phyloP scores from a whole-genome alignment of 2,113 vertebrate genomes.

The Elachura formosa region DNA sequence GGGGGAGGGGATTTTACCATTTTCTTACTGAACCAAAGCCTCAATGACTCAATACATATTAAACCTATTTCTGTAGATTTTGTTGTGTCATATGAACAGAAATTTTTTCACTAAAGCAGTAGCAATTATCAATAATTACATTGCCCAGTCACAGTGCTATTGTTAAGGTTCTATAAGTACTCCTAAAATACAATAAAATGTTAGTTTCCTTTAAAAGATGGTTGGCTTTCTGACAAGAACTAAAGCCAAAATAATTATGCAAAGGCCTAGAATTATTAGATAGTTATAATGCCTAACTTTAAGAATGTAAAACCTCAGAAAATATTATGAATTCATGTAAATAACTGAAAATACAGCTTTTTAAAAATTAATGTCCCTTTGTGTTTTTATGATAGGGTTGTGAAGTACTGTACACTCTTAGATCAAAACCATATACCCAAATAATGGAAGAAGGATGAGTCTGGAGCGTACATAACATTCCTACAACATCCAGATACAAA shows the following conservation, averaged over 20 bases:
- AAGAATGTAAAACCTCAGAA: not conserved
- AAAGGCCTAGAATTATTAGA: not conserved
- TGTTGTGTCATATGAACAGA: not conserved
- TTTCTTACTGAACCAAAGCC: not conserved
- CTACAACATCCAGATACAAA: not conserved
- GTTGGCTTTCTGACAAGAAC: not conserved
- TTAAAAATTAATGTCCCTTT: not conserved
- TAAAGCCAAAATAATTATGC: not conserved
- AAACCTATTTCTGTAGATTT: not conserved
- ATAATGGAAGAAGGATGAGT: not conserved
- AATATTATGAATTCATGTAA: not conserved
- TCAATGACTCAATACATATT: not conserved
- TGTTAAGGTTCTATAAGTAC: not conserved
- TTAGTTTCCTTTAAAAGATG: not conserved
- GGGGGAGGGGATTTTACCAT: accelerated
- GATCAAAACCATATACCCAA: not conserved
- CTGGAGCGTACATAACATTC: not conserved
- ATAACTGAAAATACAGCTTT: not conserved
- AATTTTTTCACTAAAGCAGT: not conserved
- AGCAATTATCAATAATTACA: not conserved
- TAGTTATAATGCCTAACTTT: not conserved
- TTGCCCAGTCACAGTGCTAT: not conserved
- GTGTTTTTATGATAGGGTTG: not conserved
- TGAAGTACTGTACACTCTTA: not conserved
- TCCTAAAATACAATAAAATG: not conserved